These are phyloP conservation scores for Brachyptera putata DNA, from an alignment of 2,888 invertebrate species.

Conservation along the genomic window DNA sequence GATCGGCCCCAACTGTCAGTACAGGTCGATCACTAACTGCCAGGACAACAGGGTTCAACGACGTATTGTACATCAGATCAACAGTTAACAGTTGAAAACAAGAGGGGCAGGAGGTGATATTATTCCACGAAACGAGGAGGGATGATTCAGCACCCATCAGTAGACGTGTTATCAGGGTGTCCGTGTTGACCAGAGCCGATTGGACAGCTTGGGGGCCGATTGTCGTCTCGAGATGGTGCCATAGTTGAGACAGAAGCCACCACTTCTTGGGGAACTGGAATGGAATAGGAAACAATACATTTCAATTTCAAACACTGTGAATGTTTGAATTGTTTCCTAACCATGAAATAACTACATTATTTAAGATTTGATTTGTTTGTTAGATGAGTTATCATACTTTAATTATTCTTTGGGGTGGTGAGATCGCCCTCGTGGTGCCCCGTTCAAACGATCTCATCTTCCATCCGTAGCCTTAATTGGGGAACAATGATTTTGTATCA, in stretches of 20 bases:
- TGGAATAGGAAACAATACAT: background rate
- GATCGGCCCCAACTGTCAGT: too few relatives aligned
- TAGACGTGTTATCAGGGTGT: slow-evolving; percentile 24
- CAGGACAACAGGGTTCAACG: slow-evolving; percentile 42
- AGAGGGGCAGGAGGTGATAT: slow-evolving; percentile 34
- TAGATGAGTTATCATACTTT: too few relatives aligned
- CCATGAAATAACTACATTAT: too few relatives aligned
- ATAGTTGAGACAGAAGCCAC: slow-evolving; percentile 31
- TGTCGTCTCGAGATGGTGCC: slow-evolving; percentile 26
- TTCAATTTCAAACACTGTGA: too few relatives aligned
- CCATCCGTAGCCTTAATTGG: too few relatives aligned
- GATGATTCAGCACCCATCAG: slow-evolving; percentile 29
- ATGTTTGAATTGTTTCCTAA: too few relatives aligned
- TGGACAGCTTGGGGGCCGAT: slow-evolving; percentile 8
- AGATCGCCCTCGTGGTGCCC: too few relatives aligned
- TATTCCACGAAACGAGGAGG: slow-evolving; percentile 16
- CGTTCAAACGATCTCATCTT: too few relatives aligned
- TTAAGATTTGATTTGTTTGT: too few relatives aligned
- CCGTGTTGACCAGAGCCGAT: slow-evolving; percentile 20
- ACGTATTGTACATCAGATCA: slow-evolving; percentile 41
- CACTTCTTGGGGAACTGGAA: slow-evolving; percentile 13
- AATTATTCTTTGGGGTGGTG: too few relatives aligned
- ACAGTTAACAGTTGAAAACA: slow-evolving; percentile 43
- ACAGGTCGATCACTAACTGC: too few relatives aligned
- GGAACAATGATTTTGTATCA: too few relatives aligned